phyloP scores from a whole-genome alignment of 2,797 vertebrate species.

The Erethizon dorsatum region DNA sequence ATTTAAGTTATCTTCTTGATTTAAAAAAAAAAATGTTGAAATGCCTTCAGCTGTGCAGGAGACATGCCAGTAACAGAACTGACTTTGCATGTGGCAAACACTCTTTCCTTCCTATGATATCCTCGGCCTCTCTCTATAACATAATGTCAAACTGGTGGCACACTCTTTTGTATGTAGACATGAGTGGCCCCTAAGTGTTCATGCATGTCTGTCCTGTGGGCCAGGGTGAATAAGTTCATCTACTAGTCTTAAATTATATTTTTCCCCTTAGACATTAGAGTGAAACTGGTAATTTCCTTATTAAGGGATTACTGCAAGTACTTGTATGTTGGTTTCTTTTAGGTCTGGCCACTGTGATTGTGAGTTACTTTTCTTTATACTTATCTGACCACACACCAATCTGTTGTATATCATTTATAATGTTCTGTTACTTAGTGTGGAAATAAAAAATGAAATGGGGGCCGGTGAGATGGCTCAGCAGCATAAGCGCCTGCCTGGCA shows the following conservation, averaged over 20 bases:
- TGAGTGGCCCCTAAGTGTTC: neutral
- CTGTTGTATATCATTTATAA: slow-evolving; percentile 36
- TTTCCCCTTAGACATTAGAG: neutral
- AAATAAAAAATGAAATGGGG: neutral
- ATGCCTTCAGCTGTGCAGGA: neutral
- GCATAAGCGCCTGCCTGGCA: no score
- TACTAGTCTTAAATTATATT: neutral
- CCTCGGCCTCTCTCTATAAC: neutral
- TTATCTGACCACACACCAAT: slow-evolving; percentile 3
- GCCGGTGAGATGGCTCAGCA: no score
- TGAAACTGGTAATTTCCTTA: slow-evolving; percentile 37
- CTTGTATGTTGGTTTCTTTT: slow-evolving; percentile 36
- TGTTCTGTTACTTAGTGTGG: neutral
- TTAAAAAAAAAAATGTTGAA: neutral
- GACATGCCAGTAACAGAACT: neutral
- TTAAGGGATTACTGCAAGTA: slow-evolving; percentile 42
- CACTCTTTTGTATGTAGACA: neutral
- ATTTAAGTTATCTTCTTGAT: neutral
- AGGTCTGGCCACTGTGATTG: slow-evolving; percentile 1
- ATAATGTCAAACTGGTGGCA: neutral
- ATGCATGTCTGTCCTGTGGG: neutral
- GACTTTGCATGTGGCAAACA: neutral
- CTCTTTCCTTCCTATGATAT: neutral
- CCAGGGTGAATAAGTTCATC: neutral
- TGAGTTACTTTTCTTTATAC: neutral